These are phyloP conservation scores for Parascotia fuliginaria DNA, from an alignment of 2,888 invertebrate species.

Conservation along the genomic window DNA sequence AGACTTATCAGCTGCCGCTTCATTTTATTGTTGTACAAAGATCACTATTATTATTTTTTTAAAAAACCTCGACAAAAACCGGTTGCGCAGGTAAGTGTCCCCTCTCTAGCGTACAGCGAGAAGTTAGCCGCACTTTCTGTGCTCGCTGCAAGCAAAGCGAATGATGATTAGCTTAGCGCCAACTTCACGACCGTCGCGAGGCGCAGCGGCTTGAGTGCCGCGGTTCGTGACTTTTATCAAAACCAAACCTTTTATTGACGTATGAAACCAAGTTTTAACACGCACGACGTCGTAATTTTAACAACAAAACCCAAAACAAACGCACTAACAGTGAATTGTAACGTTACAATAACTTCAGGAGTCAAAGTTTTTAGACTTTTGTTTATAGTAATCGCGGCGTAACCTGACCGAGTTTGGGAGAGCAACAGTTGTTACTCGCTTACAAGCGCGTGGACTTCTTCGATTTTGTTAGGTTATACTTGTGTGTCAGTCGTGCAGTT, in stretches of 20 bases:
- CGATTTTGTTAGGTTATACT: slow-evolving; percentile 76
- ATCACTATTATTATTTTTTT: slow-evolving; percentile 28
- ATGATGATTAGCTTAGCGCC: slow-evolving; percentile 23
- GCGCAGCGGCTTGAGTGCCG: slow-evolving; percentile 15
- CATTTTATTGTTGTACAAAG: slow-evolving; percentile 50
- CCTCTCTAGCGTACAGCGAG: slow-evolving; percentile 46
- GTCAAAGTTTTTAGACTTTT: slow-evolving; percentile 67
- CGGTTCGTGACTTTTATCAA: slow-evolving; percentile 71
- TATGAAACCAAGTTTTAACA: slow-evolving; percentile 66
- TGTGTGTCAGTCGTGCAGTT: slow-evolving; percentile 68
- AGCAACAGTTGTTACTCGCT: slow-evolving; percentile 60
- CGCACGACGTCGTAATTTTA: slow-evolving; percentile 66
- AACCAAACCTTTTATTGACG: slow-evolving; percentile 71
- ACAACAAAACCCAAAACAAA: slow-evolving; percentile 64
- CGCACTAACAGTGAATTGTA: slow-evolving; percentile 59
- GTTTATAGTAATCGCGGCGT: slow-evolving; percentile 65
- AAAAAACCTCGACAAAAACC: slow-evolving; percentile 45
- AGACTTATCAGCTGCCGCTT: slow-evolving; percentile 38
- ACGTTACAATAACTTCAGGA: slow-evolving; percentile 47
- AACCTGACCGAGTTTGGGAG: slow-evolving; percentile 70
- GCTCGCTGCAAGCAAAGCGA: slow-evolving; percentile 27
- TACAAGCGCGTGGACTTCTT: slow-evolving; percentile 61
- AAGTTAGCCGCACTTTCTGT: slow-evolving; percentile 59
- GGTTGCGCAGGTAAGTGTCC: slow-evolving; percentile 54
- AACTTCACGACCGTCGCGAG: slow-evolving; percentile 48